A percentile compares a stretch with the other conserved stretches of the same genome.
phyloP scores from a whole-genome alignment of 2,113 vertebrate species.

The Cyprinus carpio region DNA sequence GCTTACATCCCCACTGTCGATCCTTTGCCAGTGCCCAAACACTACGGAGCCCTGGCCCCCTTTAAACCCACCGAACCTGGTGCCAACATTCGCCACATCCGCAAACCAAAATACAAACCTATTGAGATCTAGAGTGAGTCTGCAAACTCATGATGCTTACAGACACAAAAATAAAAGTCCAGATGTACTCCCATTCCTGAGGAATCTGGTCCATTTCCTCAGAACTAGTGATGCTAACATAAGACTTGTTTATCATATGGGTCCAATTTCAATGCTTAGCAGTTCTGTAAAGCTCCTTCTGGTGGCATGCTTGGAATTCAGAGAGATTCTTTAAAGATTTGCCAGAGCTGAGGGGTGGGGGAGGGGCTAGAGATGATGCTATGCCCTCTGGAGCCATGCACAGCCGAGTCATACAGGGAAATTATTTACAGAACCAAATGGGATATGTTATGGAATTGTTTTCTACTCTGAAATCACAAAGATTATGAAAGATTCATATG shows the following conservation, averaged over 20 bases:
- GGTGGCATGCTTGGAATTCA: constrained; percentile 22
- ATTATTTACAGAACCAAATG: neutral
- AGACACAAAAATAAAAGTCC: neutral
- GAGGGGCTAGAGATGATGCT: neutral
- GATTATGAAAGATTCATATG: neutral
- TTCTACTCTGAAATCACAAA: neutral
- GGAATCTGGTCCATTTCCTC: constrained; percentile 16
- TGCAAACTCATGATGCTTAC: neutral
- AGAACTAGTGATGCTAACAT: neutral
- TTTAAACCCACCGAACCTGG: constrained; percentile 80
- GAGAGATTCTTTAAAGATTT: constrained; percentile 10
- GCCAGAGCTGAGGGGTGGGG: constrained; percentile 1
- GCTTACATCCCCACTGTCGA: constrained; percentile 76
- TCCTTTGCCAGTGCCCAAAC: constrained; percentile 78
- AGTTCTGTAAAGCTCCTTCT: neutral
- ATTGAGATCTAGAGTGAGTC: constrained; percentile 73
- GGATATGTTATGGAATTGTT: neutral
- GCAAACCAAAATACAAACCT: constrained; percentile 78
- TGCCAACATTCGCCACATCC: constrained; percentile 79
- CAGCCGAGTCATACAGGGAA: neutral
- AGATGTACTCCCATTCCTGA: neutral
- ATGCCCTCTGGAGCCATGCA: neutral
- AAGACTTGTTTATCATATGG: constrained; percentile 3
- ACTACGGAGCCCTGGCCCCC: constrained; percentile 80
- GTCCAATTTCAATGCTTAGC: constrained; percentile 8